These are phyloP conservation scores for Bombyx huttoni DNA, from an alignment of 2,888 invertebrate species.

Conservation along the genomic window DNA sequence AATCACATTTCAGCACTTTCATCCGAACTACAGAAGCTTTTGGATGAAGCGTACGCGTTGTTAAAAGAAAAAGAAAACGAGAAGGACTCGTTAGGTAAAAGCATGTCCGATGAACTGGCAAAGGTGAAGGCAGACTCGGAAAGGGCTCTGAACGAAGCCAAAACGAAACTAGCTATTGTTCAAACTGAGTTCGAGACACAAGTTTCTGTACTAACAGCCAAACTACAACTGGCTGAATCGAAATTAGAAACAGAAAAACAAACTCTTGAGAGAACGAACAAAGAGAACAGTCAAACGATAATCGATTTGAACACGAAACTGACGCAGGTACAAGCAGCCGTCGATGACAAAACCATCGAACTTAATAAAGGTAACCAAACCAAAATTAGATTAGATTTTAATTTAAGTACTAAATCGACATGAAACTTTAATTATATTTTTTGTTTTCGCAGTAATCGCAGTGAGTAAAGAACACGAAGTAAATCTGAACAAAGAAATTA, in stretches of 20 bases:
- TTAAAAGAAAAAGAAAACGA: constrained; percentile 65
- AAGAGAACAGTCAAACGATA: constrained; percentile 59
- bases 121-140: constrained; percentile 63
- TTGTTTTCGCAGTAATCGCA: constrained; percentile 49
- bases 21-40: constrained; percentile 59
- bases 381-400: background rate
- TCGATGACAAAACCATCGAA: constrained; percentile 66
- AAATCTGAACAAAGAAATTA: constrained; percentile 62
- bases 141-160: constrained; percentile 61
- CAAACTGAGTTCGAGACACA: constrained; percentile 75
- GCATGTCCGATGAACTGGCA: constrained; percentile 59
- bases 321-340: constrained; percentile 56
- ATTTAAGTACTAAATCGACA: background rate
- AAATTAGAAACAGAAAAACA: constrained; percentile 59
- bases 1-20: constrained; percentile 50
- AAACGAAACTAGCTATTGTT: constrained; percentile 78
- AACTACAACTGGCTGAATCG: constrained; percentile 66
- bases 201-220: constrained; percentile 65
- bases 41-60: constrained; percentile 66
- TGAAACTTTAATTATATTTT: background rate
- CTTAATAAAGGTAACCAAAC: constrained; percentile 56
- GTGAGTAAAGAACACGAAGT: constrained; percentile 63
- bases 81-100: constrained; percentile 63
- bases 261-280: constrained; percentile 55
- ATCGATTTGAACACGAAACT: constrained; percentile 60